Evolutionary conservation across 2,113 vertebrate species (phyloP).

Genomic region (Amia ocellicauda): DNA sequence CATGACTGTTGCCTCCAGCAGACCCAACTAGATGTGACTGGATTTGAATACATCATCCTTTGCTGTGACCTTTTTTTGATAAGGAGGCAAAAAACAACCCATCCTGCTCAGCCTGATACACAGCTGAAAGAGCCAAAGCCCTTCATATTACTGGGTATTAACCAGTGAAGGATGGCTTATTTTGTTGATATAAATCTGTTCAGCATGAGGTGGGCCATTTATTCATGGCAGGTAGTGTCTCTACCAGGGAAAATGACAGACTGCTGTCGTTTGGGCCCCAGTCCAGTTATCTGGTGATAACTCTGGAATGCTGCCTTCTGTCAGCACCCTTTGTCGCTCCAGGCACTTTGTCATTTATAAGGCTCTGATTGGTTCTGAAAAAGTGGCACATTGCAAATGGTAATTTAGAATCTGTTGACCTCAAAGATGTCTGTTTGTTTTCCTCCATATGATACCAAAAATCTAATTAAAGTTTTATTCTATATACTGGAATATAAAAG

Average conservation of each 20-base stretch:
- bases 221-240: conserved; percentile 26
- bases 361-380: no score
- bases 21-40: neutral
- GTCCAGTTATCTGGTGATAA: conserved; percentile 20
- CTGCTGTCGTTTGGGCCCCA: conserved; percentile 11
- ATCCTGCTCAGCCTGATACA: conserved; percentile 3
- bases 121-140: conserved; percentile 14
- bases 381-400: no score
- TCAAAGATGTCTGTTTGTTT: no score
- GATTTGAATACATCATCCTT: neutral
- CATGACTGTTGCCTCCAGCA: neutral
- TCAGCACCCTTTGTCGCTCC: conserved; percentile 16
- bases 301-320: conserved; percentile 21
- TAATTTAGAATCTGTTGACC: no score
- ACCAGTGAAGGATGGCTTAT: conserved; percentile 9
- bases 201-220: conserved; percentile 15
- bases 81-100: neutral
- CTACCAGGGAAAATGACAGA: conserved; percentile 19
- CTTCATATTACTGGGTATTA: conserved; percentile 4
- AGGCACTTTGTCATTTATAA: conserved; percentile 11
- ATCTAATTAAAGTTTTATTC: no score
- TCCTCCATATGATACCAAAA: no score
- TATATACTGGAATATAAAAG: no score
- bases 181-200: conserved; percentile 19
- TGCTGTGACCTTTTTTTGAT: neutral